Base-by-base conservation (phyloP, 2,888 invertebrate genomes). In the Plutella xylostella region DNA sequence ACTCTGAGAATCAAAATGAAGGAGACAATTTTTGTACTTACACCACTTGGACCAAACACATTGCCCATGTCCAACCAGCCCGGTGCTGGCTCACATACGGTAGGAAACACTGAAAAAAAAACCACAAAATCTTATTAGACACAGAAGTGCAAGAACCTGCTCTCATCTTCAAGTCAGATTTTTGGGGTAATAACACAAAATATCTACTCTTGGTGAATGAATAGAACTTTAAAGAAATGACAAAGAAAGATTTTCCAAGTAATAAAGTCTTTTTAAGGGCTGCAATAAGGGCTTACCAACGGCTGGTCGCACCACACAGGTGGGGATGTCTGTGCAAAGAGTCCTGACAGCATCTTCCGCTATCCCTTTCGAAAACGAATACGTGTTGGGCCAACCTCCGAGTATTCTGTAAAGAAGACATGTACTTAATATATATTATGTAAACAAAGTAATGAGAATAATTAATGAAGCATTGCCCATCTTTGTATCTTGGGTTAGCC, bases 351-450 rank as follows among this genome's bases (percentile, higher is more conserved):
- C 57, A 42, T 87, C 85, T 60, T 93, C 93, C 0, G 89, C 90
- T 14, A 92, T 60, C 6, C 90, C 88, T 69, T 93, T 92, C 0
- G 91, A 90, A 61, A 87, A 90, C 0, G 89, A 86, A 66, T 92
- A 92, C 0, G 90, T 90, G 65, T 93, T 92, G 0, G 92, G 92
- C 68, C 88, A 89, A 19, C 70, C 65, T 0, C 68, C 74, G 3
- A 85, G 51, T 14, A 86, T 51, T 25, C 87, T 88, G 51, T 58
- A n/a, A 51, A 4, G 30, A n/a, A n/a, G n/a, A n/a, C n/a, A n/a
- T n/a, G n/a, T n/a, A n/a, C n/a, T n/a, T n/a, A n/a, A n/a, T n/a
- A n/a, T n/a, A n/a, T n/a, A n/a, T n/a, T n/a, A n/a, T n/a, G n/a
- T n/a, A n/a, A n/a, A n/a, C n/a, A n/a, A n/a, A n/a, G n/a, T n/a